phyloP scores from a whole-genome alignment of 1,140 invertebrate genomes.

The Hylaeus anthracinus region DNA sequence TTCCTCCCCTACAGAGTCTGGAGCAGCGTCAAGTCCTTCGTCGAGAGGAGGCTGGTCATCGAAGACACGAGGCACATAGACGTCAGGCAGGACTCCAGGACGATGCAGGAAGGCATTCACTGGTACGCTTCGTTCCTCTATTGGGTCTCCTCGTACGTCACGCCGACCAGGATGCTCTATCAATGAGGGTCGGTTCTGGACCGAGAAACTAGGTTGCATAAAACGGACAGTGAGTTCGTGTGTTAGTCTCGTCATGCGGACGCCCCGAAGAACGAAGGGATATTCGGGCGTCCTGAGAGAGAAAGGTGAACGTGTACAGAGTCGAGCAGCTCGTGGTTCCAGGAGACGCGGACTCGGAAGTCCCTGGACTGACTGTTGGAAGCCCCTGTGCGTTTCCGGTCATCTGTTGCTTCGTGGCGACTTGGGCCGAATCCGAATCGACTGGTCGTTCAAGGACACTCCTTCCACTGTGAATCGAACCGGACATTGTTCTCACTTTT shows the following conservation, averaged over 20 bases:
- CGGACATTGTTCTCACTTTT: no score
- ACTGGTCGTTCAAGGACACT: neutral
- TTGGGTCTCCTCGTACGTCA: constrained; percentile 84
- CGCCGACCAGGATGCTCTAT: constrained; percentile 82
- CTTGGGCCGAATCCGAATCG: neutral
- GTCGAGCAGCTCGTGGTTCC: neutral
- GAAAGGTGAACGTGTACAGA: neutral
- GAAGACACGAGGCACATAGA: constrained; percentile 51
- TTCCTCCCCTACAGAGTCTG: constrained; percentile 89
- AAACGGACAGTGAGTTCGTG: constrained; percentile 32
- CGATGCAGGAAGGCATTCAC: constrained; percentile 85
- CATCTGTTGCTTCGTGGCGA: neutral
- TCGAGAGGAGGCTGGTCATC: constrained; percentile 31
- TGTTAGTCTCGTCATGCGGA: constrained; percentile 1
- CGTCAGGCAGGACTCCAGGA: constrained; percentile 18
- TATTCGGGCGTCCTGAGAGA: neutral
- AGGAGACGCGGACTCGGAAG: neutral
- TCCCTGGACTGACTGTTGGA: neutral
- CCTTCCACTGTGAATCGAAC: no score
- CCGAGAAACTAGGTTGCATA: neutral
- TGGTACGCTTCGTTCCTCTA: constrained; percentile 93
- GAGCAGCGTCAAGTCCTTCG: constrained; percentile 76
- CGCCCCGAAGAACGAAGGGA: constrained; percentile 3
- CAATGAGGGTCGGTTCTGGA: constrained; percentile 29
- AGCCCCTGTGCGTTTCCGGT: neutral